phyloP scores from a whole-genome alignment of 2,113 vertebrate species.

The Mesitornis unicolor region DNA sequence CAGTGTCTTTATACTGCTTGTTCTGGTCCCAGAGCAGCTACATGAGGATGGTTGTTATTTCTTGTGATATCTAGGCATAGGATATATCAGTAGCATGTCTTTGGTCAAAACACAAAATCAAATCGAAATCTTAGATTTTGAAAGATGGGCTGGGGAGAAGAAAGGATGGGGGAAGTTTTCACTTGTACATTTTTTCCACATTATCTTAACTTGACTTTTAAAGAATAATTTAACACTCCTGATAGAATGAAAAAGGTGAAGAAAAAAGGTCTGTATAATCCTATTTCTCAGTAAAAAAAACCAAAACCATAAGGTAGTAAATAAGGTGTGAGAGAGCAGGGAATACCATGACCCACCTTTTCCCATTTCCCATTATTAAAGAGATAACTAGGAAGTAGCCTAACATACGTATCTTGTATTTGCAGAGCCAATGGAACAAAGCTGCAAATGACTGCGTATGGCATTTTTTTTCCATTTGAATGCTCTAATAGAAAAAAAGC shows the following conservation, averaged over 20 bases:
- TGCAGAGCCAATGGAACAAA: conserved; percentile 78
- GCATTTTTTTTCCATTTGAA: conserved; percentile 57
- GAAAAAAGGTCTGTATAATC: not conserved
- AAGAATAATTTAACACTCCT: not conserved
- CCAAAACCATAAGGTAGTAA: not conserved
- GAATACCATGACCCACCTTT: not conserved
- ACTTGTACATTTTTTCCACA: not conserved
- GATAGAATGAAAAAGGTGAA: not conserved
- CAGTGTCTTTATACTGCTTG: conserved; percentile 68
- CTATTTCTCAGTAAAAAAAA: not conserved
- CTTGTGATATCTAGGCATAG: not conserved
- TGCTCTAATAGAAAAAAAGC: not conserved
- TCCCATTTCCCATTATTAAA: not conserved
- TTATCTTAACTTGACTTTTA: conserved; percentile 5
- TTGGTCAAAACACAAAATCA: too few relatives aligned
- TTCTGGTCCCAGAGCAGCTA: conserved; percentile 69
- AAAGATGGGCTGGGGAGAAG: fast-evolving
- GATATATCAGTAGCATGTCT: not conserved
- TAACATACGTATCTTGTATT: conserved; percentile 78
- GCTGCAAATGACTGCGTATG: conserved; percentile 92
- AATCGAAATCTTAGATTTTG: not conserved
- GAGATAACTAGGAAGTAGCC: not conserved
- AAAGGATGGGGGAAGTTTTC: not conserved
- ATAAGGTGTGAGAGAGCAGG: not conserved
- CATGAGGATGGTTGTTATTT: conserved; percentile 60